Base-by-base conservation (phyloP, 2,888 invertebrate genomes). In the Eledone cirrhosa region DNA sequence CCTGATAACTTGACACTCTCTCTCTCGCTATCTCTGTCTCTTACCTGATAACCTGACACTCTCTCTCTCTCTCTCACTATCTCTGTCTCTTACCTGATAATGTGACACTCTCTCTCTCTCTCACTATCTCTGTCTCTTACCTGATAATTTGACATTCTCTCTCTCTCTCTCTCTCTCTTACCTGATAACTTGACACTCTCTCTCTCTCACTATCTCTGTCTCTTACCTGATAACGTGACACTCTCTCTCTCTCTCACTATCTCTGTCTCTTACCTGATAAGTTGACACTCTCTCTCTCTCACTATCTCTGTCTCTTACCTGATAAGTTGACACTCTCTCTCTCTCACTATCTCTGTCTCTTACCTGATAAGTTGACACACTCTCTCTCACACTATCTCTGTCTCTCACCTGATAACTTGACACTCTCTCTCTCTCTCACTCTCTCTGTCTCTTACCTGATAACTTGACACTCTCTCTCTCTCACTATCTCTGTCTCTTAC, bases 21-120 rank as follows among this genome's bases (percentile, higher is more conserved):
- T 33, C 8, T n/a, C n/a, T n/a, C n/a, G n/a, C n/a, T n/a, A n/a
- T 33, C 33, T 41, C 41, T 41, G 41, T 2, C 8, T 41, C 77
- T 77, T 79, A 88, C 88, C 89, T 84, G 85, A 85, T 8, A 90
- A 83, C 14, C 82, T 77, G 47, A 90, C 85, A 77, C 87, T 86
- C 48, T 33, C 5, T 33, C 8, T 33, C 33, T 41, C 41, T 41
- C 8, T n/a, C n/a, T n/a, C n/a, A n/a, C n/a, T n/a, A n/a, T n/a
- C n/a, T n/a, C n/a, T n/a, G n/a, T 2, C 8, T 41, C 77, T 77
- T 79, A 88, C 88, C 89, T 84, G 85, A 85, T 8, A 90, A 83
- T 14, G 82, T 77, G 47, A 90, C 85, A 77, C 87, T 86, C 48
- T 33, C 5, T 33, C 8, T 33, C 33, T 41, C 41, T 41, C 8